Evolutionary conservation across 2,888 invertebrate genomes (phyloP).

Genomic region (Galerucella calmariensis): DNA sequence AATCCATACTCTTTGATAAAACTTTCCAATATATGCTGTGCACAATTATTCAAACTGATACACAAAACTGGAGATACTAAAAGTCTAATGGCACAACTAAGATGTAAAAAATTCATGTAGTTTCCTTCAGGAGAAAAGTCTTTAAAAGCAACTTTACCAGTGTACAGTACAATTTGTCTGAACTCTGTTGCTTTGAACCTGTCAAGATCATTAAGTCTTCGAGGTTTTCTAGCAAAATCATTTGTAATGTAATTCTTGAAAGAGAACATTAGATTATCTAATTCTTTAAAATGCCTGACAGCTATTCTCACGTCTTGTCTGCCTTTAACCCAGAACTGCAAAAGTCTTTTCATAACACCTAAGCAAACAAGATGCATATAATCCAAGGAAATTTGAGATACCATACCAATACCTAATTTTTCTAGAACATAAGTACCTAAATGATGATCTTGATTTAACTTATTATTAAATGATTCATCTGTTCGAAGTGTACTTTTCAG

Average conservation of each 20-base stretch:
- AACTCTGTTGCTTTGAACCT: slow-evolving; percentile 29
- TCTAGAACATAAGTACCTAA: not conserved
- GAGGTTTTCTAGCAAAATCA: slow-evolving; percentile 24
- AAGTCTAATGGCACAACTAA: slow-evolving; percentile 45
- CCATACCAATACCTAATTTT: not conserved
- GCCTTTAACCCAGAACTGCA: too few relatives aligned
- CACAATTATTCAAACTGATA: slow-evolving; percentile 39
- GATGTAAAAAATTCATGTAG: slow-evolving; percentile 43
- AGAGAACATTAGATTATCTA: not conserved
- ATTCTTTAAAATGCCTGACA: too few relatives aligned
- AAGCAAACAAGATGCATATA: not conserved
- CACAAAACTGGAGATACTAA: slow-evolving; percentile 35
- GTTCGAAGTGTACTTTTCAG: not conserved
- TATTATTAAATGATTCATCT: not conserved
- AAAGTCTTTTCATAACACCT: not conserved
- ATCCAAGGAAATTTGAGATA: not conserved
- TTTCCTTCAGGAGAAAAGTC: slow-evolving; percentile 39
- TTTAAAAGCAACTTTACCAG: slow-evolving; percentile 48
- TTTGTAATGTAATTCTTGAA: slow-evolving; percentile 15
- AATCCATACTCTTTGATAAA: slow-evolving; percentile 42
- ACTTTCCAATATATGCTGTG: slow-evolving; percentile 40
- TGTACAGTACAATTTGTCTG: slow-evolving; percentile 22
- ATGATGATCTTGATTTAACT: not conserved
- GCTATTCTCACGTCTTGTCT: too few relatives aligned
- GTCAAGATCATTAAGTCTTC: slow-evolving; percentile 16